Conservation (phyloP, 1,140 invertebrate species). For the Meloidogyne hapla region DNA sequence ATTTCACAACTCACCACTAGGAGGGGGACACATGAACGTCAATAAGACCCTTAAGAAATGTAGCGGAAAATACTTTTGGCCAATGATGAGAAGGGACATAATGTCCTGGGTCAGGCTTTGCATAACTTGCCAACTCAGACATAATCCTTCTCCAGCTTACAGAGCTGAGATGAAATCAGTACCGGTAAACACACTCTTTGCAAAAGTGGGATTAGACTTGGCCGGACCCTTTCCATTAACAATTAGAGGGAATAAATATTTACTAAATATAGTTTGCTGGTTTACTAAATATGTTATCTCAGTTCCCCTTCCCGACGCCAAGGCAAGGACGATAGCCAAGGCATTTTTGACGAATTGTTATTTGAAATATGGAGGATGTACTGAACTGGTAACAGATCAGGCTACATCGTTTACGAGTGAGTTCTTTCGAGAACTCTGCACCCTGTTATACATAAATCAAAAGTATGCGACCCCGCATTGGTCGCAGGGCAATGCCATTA, state of each 20-base stretch:
- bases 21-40: slow-evolving; percentile 20
- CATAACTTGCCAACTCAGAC: slow-evolving; percentile 22
- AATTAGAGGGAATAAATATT: slow-evolving; percentile 13
- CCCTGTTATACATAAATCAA: slow-evolving; percentile 16
- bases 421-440: slow-evolving; percentile 14
- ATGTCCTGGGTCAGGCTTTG: slow-evolving; percentile 4
- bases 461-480: slow-evolving; percentile 7
- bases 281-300: slow-evolving; percentile 30
- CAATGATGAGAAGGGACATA: neutral
- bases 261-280: slow-evolving; percentile 24
- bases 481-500: slow-evolving; percentile 12
- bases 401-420: slow-evolving; percentile 20
- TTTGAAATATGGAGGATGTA: slow-evolving; percentile 7
- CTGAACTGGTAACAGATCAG: slow-evolving; percentile 21
- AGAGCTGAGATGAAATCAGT: slow-evolving; percentile 3
- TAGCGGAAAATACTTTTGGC: slow-evolving; percentile 21
- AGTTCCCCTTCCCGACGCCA: slow-evolving; percentile 14
- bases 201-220: slow-evolving; percentile 9
- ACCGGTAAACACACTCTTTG: slow-evolving; percentile 11
- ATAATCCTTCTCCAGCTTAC: slow-evolving; percentile 8
- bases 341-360: slow-evolving; percentile 25
- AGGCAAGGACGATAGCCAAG: slow-evolving; percentile 13
- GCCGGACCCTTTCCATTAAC: slow-evolving; percentile 20
- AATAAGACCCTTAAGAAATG: slow-evolving; percentile 23
- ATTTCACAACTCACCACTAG: slow-evolving; percentile 5